Evolutionary conservation across 2,113 vertebrate genomes (phyloP).

Genomic region (Albula goreensis): DNA sequence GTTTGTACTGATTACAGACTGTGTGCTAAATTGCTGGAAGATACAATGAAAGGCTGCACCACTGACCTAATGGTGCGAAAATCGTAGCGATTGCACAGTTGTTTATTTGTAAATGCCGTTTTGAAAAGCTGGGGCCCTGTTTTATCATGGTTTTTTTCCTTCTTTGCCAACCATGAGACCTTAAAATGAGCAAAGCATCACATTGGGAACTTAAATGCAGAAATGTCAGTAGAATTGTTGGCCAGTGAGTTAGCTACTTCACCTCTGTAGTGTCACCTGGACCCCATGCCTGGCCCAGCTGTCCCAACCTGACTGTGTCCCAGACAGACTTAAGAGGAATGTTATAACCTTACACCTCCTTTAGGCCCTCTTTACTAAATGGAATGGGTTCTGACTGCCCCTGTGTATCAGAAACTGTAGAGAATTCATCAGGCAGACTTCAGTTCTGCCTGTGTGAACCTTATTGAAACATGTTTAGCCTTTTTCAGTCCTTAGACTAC

Average conservation of each 20-base stretch:
- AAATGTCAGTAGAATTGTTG: not conserved
- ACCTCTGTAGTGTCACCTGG: not conserved
- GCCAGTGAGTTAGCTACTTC: not conserved
- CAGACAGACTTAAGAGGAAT: not conserved
- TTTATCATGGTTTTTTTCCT: not conserved
- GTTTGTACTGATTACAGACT: conserved; percentile 38
- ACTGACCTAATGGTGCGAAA: conserved; percentile 20
- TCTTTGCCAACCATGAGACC: not conserved
- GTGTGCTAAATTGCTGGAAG: conserved; percentile 25
- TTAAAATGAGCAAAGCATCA: not conserved
- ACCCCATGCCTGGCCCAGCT: not conserved
- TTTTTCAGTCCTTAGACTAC: too few species aligned
- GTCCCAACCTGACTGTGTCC: not conserved
- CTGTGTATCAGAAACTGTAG: too few species aligned
- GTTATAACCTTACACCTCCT: not conserved
- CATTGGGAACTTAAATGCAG: not conserved
- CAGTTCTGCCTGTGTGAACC: too few species aligned
- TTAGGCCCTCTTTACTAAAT: not conserved
- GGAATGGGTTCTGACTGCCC: not conserved
- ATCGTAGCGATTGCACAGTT: conserved; percentile 13
- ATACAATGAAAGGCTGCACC: conserved; percentile 23
- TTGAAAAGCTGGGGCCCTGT: not conserved
- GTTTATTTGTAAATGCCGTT: conserved; percentile 20
- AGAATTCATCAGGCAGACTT: too few species aligned
- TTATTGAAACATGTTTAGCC: too few species aligned